Evolutionary conservation across 1,140 invertebrate species (phyloP).

Genomic region (Heliconius nattereri): DNA sequence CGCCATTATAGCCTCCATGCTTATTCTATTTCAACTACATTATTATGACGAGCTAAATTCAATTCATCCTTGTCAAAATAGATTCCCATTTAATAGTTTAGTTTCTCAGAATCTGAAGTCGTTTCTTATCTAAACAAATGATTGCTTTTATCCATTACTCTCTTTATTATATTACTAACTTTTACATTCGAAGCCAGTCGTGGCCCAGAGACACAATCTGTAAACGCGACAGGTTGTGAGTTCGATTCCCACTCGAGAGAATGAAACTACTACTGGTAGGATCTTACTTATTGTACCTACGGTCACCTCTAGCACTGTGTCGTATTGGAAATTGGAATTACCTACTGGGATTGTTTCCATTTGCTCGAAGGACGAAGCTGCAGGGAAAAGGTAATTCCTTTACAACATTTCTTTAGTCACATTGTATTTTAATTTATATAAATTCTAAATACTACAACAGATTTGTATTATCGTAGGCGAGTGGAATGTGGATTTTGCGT

Average conservation of each 20-base stretch:
- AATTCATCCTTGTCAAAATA: constrained; percentile 10
- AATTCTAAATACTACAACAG: constrained; percentile 16
- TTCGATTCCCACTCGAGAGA: too few relatives aligned
- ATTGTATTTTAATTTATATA: constrained; percentile 18
- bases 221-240: too few relatives aligned
- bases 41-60: neutral
- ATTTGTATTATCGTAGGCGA: constrained; percentile 21
- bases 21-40: neutral
- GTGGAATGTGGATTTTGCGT: constrained; percentile 10
- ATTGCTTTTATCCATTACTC: neutral
- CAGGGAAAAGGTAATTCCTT: too few relatives aligned
- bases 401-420: too few relatives aligned
- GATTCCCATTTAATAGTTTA: neutral
- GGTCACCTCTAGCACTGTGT: too few relatives aligned
- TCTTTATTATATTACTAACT: neutral
- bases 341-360: too few relatives aligned
- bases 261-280: too few relatives aligned
- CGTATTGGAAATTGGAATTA: too few relatives aligned
- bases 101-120: constrained; percentile 13
- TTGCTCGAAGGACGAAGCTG: too few relatives aligned
- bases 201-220: too few relatives aligned
- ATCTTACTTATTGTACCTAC: too few relatives aligned
- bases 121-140: neutral
- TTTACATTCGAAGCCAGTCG: too few relatives aligned
- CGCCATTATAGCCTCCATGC: neutral